Evolutionary conservation across 2,113 vertebrate species (phyloP), one percentile per base, ranked within the genome.

Genomic region (Nesogale talazaci): DNA sequence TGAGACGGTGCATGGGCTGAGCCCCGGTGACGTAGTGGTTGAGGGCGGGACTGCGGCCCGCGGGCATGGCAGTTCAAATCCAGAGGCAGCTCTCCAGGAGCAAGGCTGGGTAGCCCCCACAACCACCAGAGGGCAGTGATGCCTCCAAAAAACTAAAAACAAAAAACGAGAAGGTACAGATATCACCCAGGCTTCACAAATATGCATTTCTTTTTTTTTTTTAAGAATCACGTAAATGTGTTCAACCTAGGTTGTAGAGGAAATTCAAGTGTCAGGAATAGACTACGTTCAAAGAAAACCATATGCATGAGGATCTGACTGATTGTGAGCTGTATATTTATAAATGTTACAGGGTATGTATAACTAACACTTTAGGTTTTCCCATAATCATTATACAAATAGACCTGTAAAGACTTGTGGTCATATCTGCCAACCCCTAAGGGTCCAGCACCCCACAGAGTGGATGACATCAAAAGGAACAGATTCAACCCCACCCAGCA

Each of bases 291-390:
- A 90, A 92, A 86, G n/a, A 34, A 59, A 88, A 52, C 10, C 5
- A 46, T 52, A 59, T 11, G 22, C n/a, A 17, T 91, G 16, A 76
- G 25, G 88, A 56, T 91, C 46, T 82, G 76, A 79, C 23, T 78
- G 14, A 86, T 91, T 90, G 86, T 83, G 75, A 77, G 75, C 16
- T 79, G 65, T 27, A 75, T 38, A 83, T 69, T 82, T 89, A 79
- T 80, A 92, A 95, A 89, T 91, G 36, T 82, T 86, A 75, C 81
- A 57, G 23, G 16, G 80, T 86, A 67, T 81, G 72, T 88, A 86
- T 93, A 92, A 95, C 76, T 86, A 90, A 42, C 16, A 78, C 81
- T 78, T 89, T 19, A 86, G 74, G 80, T 42, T 84, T 96, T 80
- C 36, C 57, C 19, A 86, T 38, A 52, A 40, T 75, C 59, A 83